phyloP scores from a whole-genome alignment of 2,797 vertebrate genomes.

The Neolamprologus multifasciatus region DNA sequence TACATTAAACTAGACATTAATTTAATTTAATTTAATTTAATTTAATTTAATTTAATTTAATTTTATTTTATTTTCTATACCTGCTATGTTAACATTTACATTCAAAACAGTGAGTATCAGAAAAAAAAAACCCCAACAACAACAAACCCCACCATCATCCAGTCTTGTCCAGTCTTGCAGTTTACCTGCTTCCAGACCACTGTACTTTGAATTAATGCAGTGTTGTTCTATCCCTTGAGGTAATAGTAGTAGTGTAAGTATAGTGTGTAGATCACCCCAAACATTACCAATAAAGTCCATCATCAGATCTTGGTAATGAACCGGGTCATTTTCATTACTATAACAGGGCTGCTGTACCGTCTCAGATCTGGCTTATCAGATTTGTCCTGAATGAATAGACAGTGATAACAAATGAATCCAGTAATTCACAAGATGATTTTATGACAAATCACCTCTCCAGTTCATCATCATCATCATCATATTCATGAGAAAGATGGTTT shows the following conservation, averaged over 20 bases:
- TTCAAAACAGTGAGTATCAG: background rate
- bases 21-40: fast-evolving
- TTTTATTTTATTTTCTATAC: background rate
- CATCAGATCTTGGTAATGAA: background rate
- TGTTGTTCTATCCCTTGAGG: background rate
- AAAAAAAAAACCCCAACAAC: fast-evolving
- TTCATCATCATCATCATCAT: background rate
- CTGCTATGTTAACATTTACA: background rate
- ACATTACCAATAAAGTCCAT: background rate
- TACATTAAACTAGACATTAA: background rate
- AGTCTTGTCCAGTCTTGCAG: background rate
- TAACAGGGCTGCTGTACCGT: background rate
- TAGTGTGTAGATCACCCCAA: background rate
- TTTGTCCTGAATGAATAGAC: background rate
- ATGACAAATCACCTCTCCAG: background rate
- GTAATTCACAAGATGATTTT: background rate
- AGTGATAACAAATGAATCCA: background rate
- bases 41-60: no score
- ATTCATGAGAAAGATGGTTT: background rate
- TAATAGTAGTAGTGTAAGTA: background rate
- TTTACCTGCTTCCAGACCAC: background rate
- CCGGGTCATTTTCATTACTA: background rate
- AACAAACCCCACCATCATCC: background rate
- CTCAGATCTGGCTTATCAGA: background rate
- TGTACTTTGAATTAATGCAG: background rate